Conservation (phyloP, 2,113 vertebrate species). For the Lamprotornis superbus region DNA sequence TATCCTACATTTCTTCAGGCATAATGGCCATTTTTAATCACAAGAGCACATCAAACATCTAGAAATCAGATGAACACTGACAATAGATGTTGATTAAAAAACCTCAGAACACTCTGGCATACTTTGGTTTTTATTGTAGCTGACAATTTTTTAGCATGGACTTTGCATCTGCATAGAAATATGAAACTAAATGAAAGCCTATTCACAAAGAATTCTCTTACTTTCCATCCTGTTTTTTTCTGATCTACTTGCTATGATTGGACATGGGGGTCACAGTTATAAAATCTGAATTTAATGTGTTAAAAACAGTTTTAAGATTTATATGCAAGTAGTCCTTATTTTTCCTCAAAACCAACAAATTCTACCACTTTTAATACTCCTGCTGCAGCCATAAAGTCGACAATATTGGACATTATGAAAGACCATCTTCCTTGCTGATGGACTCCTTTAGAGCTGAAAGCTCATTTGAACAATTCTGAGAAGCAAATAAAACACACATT, state of each 20-base stretch:
- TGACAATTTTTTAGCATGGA: background rate
- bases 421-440: background rate
- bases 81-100: background rate
- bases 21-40: background rate
- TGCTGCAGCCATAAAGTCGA: background rate
- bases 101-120: background rate
- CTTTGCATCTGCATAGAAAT: background rate
- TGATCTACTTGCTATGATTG: background rate
- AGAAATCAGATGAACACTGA: background rate
- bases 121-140: background rate
- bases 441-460: background rate
- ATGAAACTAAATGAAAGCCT: background rate
- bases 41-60: background rate
- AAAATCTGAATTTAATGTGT: background rate
- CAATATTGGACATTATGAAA: background rate
- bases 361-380: background rate
- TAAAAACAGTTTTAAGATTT: background rate
- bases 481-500: background rate
- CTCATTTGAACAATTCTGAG: background rate
- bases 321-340: background rate
- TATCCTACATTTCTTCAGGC: background rate
- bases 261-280: background rate
- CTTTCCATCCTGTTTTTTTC: background rate
- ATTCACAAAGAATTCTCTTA: background rate
- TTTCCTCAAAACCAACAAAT: background rate